These are phyloP conservation scores for Coendou prehensilis DNA, from an alignment of 2,797 vertebrate genomes.

Conservation along the genomic window DNA sequence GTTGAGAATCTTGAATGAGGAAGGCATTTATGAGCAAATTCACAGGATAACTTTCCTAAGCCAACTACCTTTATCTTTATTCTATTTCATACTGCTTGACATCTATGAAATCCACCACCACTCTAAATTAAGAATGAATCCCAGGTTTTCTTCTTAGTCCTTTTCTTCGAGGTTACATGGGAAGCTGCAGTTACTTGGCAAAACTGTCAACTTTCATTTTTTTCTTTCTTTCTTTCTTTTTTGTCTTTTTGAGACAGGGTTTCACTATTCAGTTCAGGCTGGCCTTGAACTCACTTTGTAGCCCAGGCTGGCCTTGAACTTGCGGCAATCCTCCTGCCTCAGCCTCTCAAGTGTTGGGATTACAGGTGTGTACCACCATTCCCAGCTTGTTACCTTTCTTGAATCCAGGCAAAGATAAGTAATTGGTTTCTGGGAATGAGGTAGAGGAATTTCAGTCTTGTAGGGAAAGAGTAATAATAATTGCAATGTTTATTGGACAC, in stretches of 20 bases:
- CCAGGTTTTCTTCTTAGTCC: not conserved
- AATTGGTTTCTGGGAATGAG: slow-evolving; percentile 52
- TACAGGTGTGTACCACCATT: not conserved
- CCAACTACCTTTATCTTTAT: not conserved
- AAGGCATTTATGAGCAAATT: not conserved
- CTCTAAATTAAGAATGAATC: not conserved
- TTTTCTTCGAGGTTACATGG: not conserved
- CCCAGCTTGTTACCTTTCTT: not conserved
- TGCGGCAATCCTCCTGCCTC: not conserved
- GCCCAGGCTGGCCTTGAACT: not conserved
- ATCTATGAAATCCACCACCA: not conserved
- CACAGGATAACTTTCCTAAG: not conserved
- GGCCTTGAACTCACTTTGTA: not conserved
- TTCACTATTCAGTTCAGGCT: not conserved
- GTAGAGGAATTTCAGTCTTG: not conserved
- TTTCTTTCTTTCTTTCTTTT: not conserved
- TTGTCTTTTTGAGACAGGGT: not conserved
- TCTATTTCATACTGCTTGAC: not conserved
- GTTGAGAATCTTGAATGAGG: not conserved
- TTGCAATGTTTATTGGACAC: not conserved
- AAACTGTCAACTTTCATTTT: not conserved
- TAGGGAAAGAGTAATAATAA: not conserved
- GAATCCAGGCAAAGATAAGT: slow-evolving; percentile 34
- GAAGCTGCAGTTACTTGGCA: not conserved
- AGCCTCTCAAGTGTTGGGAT: not conserved